Conservation (phyloP, 1,140 invertebrate species). For the Galleria mellonella region DNA sequence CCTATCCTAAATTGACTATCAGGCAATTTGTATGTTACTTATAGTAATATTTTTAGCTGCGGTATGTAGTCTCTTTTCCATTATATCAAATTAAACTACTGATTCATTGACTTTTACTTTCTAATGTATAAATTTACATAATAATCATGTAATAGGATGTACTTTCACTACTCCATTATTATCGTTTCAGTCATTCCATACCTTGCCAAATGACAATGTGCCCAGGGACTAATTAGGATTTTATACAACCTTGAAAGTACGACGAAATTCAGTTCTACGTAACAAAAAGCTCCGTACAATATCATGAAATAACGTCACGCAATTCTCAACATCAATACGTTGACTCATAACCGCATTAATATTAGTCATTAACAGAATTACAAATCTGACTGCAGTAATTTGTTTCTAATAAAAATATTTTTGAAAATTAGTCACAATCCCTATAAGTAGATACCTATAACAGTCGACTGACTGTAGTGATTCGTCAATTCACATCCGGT, state of each 20-base stretch:
- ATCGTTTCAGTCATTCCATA: slow-evolving; percentile 9
- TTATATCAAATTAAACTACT: no score
- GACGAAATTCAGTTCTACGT: slow-evolving; percentile 33
- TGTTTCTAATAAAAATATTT: background rate
- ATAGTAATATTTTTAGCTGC: no score
- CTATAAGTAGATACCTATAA: no score
- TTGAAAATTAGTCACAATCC: background rate
- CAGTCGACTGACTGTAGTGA: no score
- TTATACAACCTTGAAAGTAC: slow-evolving; percentile 29
- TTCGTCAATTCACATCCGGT: no score
- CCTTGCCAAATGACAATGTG: slow-evolving; percentile 15
- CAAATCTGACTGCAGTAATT: background rate
- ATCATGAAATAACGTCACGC: slow-evolving; percentile 44
- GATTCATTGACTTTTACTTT: no score
- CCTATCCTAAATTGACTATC: no score
- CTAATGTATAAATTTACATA: no score
- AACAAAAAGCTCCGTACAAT: slow-evolving; percentile 25
- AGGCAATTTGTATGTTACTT: no score
- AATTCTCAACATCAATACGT: slow-evolving; percentile 38
- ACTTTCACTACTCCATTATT: no score
- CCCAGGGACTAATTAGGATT: slow-evolving; percentile 17
- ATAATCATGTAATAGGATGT: no score
- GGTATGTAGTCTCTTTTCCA: no score
- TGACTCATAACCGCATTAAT: slow-evolving; percentile 45
- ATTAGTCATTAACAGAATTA: slow-evolving; percentile 22